phyloP scores from a whole-genome alignment of 2,888 invertebrate genomes.

The Pimpla rufipes region DNA sequence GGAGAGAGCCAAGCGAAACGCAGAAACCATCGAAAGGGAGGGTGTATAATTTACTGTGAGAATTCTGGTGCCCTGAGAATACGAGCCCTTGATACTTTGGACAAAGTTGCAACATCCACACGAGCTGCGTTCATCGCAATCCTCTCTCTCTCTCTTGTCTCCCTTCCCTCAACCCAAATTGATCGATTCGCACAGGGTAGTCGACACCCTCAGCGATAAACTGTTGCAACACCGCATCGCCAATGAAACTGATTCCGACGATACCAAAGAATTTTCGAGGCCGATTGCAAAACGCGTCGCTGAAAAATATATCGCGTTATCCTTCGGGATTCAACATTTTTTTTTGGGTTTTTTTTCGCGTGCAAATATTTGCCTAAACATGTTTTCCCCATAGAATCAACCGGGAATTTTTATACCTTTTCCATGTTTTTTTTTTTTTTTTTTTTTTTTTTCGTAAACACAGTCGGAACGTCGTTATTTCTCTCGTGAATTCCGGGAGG shows the following conservation, averaged over 20 bases:
- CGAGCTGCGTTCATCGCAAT: neutral
- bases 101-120: conserved; percentile 57
- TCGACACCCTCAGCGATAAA: conserved; percentile 2
- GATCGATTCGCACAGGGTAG: conserved; percentile 44
- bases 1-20: neutral
- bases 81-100: conserved; percentile 64
- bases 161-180: conserved; percentile 31
- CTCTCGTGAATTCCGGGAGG: neutral
- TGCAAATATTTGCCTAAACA: neutral
- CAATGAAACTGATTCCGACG: conserved; percentile 24
- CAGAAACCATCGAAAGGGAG: neutral
- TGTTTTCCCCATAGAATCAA: neutral
- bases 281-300: neutral
- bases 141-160: neutral
- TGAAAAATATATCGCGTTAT: neutral
- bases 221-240: conserved; percentile 15
- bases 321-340: neutral
- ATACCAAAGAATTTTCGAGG: neutral
- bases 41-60: conserved; percentile 50
- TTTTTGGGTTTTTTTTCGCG: neutral
- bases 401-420: neutral
- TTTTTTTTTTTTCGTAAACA: neutral
- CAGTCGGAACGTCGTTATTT: neutral
- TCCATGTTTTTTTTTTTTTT: conserved; percentile 5
- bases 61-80: conserved; percentile 60